Percentiles rank a stretch among this genome's conserved stretches.
Evolutionary conservation across 2,113 vertebrate genomes (phyloP).

Genomic region (Crocuta crocuta): DNA sequence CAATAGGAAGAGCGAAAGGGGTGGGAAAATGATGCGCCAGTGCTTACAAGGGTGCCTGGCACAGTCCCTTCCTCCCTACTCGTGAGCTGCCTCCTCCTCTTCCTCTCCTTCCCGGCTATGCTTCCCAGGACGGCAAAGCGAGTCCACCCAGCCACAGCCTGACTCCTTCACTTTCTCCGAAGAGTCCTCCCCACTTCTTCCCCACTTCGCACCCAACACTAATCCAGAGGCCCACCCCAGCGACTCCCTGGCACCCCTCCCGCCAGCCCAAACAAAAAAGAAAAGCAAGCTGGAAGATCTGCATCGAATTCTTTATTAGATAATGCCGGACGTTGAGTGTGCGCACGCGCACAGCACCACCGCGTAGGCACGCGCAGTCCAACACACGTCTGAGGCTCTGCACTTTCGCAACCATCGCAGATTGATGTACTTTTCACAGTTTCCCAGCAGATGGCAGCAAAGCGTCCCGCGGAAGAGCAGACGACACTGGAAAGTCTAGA

Average conservation of each 20-base stretch:
- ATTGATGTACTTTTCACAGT: not conserved
- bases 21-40: not conserved
- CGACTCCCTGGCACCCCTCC: not conserved
- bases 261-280: not conserved
- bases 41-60: not conserved
- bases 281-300: not conserved
- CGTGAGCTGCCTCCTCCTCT: not conserved
- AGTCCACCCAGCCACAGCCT: not conserved
- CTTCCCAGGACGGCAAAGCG: not conserved
- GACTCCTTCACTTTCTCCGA: not conserved
- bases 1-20: not conserved
- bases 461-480: not conserved
- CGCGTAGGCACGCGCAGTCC: too few relatives aligned
- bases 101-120: not conserved
- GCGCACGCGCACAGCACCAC: not conserved
- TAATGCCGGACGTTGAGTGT: not conserved
- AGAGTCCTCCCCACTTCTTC: too few relatives aligned
- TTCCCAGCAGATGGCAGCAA: conserved; percentile 57
- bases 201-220: fast-evolving
- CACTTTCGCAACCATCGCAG: not conserved
- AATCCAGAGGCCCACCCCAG: too few relatives aligned
- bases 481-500: not conserved
- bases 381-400: not conserved
- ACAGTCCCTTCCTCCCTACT: not conserved
- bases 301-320: not conserved